Evolutionary conservation across 2,113 vertebrate species (phyloP).

Genomic region (Xiphorhynchus elegans): DNA sequence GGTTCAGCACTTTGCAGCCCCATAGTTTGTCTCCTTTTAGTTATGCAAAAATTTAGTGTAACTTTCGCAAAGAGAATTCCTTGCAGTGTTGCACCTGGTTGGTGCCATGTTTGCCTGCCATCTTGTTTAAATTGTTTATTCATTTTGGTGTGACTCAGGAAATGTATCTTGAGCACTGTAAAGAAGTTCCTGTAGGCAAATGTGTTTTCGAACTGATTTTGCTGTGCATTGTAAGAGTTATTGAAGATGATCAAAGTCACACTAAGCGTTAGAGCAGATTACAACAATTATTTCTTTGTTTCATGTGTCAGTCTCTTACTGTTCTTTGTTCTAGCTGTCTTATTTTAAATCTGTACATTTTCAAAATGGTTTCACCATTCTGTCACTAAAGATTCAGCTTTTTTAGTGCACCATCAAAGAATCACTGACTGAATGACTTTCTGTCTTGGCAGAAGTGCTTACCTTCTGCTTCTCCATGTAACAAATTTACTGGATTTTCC

Average conservation of each 20-base stretch:
- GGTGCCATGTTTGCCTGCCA: not conserved
- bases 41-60: not conserved
- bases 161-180: not conserved
- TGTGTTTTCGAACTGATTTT: not conserved
- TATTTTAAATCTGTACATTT: constrained; percentile 29
- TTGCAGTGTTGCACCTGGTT: not conserved
- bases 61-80: not conserved
- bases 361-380: constrained; percentile 20
- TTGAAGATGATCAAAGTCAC: not conserved
- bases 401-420: constrained; percentile 19
- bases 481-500: constrained; percentile 48
- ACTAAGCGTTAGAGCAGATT: not conserved
- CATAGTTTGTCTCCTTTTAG: not conserved
- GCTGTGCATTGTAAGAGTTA: not conserved
- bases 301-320: not conserved
- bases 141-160: not conserved
- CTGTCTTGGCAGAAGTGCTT: constrained; percentile 32
- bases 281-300: constrained; percentile 9
- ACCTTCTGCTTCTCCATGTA: not conserved
- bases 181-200: not conserved
- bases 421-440: constrained; percentile 51
- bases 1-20: not conserved
- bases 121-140: not conserved
- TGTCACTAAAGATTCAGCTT: constrained; percentile 20
- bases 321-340: constrained; percentile 14